Percentiles rank a stretch among this genome's conserved stretches.
Evolutionary conservation across 1,140 invertebrate species (phyloP).

Genomic region (Neuroterus valhalla): DNA sequence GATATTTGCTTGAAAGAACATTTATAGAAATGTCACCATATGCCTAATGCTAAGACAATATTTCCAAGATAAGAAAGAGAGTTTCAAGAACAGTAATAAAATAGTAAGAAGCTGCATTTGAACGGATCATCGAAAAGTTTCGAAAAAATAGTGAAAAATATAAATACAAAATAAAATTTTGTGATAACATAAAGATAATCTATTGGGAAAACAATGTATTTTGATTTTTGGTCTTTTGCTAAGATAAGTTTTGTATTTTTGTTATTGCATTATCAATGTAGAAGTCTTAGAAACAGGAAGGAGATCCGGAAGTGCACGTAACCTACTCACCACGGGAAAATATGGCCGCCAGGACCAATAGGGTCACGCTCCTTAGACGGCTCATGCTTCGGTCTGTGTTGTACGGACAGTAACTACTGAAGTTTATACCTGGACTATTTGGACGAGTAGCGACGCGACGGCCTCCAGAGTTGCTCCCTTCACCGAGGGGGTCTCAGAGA

Average conservation of each 20-base stretch:
- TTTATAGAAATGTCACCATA: too few species aligned
- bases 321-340: slow-evolving; percentile 48
- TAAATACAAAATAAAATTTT: too few species aligned
- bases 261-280: neutral
- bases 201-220: too few species aligned
- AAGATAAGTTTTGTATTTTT: neutral
- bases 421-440: slow-evolving; percentile 56
- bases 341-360: slow-evolving; percentile 62
- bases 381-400: slow-evolving; percentile 68
- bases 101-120: too few species aligned
- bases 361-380: slow-evolving; percentile 56
- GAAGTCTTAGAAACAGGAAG: neutral
- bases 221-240: too few species aligned
- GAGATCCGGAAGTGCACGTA: neutral
- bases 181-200: too few species aligned
- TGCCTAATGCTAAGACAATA: too few species aligned
- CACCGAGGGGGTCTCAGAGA: slow-evolving; percentile 51
- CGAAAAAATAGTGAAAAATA: too few species aligned
- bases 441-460: slow-evolving; percentile 36
- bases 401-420: slow-evolving; percentile 70
- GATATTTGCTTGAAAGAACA: too few species aligned
- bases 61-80: too few species aligned
- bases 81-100: too few species aligned
- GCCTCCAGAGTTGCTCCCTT: slow-evolving; percentile 48
- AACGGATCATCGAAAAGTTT: too few species aligned